These are phyloP conservation scores for Ectemnius continuus DNA, from an alignment of 2,888 invertebrate genomes.

Conservation along the genomic window DNA sequence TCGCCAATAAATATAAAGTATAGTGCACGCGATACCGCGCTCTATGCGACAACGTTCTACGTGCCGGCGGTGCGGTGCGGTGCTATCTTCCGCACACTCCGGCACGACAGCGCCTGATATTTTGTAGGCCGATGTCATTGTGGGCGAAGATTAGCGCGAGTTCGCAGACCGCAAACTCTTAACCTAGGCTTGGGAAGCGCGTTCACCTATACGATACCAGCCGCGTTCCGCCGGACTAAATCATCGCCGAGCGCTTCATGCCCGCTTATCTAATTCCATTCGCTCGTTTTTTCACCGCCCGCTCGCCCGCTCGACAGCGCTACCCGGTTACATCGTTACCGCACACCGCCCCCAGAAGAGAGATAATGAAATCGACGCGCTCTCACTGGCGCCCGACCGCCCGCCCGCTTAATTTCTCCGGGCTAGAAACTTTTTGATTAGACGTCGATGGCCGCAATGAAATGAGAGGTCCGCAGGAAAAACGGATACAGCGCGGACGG, in stretches of 20 bases:
- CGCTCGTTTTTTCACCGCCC: neutral
- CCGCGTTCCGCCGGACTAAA: neutral
- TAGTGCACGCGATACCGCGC: conserved; percentile 4
- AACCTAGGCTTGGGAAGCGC: neutral
- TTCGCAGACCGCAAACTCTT: neutral
- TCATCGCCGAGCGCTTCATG: neutral
- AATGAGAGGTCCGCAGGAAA: neutral
- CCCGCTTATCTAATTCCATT: neutral
- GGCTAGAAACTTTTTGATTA: conserved; percentile 42
- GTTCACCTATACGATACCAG: no score
- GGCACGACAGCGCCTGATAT: neutral
- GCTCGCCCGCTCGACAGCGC: neutral
- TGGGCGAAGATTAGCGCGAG: neutral
- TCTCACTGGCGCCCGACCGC: no score
- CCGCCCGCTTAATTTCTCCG: conserved; percentile 32
- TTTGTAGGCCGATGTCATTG: conserved; percentile 2
- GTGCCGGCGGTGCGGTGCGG: no score
- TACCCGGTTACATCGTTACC: conserved; percentile 36
- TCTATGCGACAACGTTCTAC: conserved; percentile 8
- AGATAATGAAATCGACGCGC: conserved; percentile 39
- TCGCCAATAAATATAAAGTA: conserved; percentile 12
- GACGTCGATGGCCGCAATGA: conserved; percentile 39
- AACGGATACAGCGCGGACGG: conserved; percentile 19
- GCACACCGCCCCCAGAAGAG: conserved; percentile 23
- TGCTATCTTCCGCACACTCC: neutral